These are phyloP conservation scores for Poeciliopsis paucimaculata DNA, from an alignment of 2,797 vertebrate species.

Conservation along the genomic window DNA sequence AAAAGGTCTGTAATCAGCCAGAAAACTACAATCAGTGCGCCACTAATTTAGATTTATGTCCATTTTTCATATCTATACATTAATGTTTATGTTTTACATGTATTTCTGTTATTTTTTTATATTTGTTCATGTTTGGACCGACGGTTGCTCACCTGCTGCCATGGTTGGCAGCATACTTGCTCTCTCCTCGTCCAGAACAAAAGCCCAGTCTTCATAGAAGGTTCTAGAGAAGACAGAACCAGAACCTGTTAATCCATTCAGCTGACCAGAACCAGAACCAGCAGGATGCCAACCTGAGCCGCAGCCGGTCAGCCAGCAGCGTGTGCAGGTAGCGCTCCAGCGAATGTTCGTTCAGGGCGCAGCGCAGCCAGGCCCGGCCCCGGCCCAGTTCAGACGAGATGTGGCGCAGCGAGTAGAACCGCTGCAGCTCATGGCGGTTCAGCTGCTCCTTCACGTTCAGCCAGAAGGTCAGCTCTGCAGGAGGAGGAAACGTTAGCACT, in stretches of 20 bases:
- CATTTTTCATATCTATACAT: too few species aligned
- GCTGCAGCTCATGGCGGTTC: constrained; percentile 93
- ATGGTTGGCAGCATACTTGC: constrained; percentile 98
- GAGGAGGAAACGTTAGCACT: background rate
- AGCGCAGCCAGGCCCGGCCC: constrained; percentile 96
- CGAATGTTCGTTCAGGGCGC: constrained; percentile 95
- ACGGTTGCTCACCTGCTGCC: constrained; percentile 89
- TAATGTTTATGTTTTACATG: too few species aligned
- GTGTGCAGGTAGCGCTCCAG: constrained; percentile 93
- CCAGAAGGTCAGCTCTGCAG: constrained; percentile 88
- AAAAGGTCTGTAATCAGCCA: too few species aligned
- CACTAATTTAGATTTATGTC: too few species aligned
- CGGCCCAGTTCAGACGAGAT: constrained; percentile 91
- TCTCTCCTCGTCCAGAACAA: constrained; percentile 93
- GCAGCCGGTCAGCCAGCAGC: constrained; percentile 87
- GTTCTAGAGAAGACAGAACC: constrained; percentile 76
- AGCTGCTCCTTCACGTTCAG: constrained; percentile 95
- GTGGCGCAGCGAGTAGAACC: constrained; percentile 90
- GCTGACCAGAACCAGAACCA: too few species aligned
- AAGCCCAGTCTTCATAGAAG: constrained; percentile 99
- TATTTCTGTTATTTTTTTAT: too few species aligned
- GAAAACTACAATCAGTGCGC: too few species aligned
- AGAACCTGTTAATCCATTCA: background rate
- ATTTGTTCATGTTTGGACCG: background rate
- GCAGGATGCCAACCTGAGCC: constrained; percentile 83